Evolutionary conservation across 2,888 invertebrate species (phyloP).

Genomic region (Sicus ferrugineus): DNA sequence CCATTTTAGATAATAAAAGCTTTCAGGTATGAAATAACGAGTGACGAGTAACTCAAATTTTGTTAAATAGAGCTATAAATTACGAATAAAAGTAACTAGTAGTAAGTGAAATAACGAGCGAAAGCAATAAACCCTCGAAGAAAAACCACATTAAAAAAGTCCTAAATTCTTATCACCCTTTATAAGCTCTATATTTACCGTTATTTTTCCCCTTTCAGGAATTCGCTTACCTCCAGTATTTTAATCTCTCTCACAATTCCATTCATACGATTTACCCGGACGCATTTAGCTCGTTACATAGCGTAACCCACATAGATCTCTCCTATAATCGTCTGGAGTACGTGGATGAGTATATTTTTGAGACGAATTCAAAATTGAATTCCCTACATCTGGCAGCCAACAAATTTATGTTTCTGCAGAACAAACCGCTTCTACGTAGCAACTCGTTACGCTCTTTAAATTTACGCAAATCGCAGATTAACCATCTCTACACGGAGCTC

Average conservation of each 20-base stretch:
- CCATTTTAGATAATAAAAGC: conserved; percentile 69
- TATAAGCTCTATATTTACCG: neutral
- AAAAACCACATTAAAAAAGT: neutral
- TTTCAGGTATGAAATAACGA: conserved; percentile 67
- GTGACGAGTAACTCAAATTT: conserved; percentile 4
- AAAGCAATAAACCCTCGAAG: neutral
- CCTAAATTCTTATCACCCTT: neutral
- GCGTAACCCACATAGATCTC: conserved; percentile 68
- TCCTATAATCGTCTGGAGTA: conserved; percentile 71
- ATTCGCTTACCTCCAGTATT: conserved; percentile 51
- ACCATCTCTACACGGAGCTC: conserved; percentile 66
- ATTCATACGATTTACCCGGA: conserved; percentile 72
- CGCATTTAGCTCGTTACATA: conserved; percentile 68
- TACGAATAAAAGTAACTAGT: neutral
- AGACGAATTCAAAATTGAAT: conserved; percentile 67
- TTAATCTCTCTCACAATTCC: conserved; percentile 67
- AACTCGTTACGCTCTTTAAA: conserved; percentile 68
- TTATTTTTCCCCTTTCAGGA: conserved; percentile 43
- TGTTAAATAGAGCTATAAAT: too few species aligned
- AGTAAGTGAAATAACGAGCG: neutral
- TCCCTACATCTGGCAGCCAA: conserved; percentile 71
- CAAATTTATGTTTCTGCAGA: conserved; percentile 68
- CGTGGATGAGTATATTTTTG: conserved; percentile 67
- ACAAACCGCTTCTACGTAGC: conserved; percentile 69
- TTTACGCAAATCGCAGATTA: conserved; percentile 70